A percentile compares a stretch with the other conserved stretches of the same genome.
Evolutionary conservation across 2,113 vertebrate species (phyloP).

Genomic region (Noturus placidus): DNA sequence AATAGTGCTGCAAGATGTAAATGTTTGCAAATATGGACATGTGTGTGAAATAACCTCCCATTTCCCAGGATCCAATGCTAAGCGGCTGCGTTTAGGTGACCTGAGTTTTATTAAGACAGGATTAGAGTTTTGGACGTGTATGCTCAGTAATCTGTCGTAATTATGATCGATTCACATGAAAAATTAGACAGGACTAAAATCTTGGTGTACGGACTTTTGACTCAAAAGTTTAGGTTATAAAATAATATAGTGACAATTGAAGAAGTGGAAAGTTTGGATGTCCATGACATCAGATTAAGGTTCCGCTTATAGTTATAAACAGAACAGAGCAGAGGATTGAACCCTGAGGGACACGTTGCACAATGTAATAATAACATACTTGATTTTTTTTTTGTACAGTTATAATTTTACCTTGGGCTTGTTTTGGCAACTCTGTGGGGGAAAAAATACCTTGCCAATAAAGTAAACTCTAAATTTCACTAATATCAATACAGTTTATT

Average conservation of each 20-base stretch:
- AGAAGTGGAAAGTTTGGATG: not conserved
- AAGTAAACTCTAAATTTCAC: not conserved
- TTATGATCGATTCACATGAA: no score
- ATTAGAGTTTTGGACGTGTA: no score
- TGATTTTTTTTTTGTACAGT: no score
- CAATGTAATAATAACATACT: not conserved
- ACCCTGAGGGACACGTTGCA: not conserved
- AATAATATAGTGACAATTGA: not conserved
- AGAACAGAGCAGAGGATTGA: not conserved
- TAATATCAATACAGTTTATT: not conserved
- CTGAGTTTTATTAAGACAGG: not conserved
- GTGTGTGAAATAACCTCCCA: not conserved
- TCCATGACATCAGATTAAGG: not conserved
- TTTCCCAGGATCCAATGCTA: not conserved
- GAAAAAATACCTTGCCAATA: not conserved
- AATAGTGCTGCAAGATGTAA: not conserved
- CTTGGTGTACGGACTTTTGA: not conserved
- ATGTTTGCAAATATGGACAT: not conserved
- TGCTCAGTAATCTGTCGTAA: no score
- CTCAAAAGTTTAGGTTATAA: not conserved
- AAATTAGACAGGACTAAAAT: not conserved
- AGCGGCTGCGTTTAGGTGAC: not conserved
- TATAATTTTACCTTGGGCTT: not conserved
- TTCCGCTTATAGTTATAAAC: not conserved
- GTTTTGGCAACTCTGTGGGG: not conserved